Evolutionary conservation across 2,888 invertebrate species (phyloP).

Genomic region (Ormyrus nitidulus): DNA sequence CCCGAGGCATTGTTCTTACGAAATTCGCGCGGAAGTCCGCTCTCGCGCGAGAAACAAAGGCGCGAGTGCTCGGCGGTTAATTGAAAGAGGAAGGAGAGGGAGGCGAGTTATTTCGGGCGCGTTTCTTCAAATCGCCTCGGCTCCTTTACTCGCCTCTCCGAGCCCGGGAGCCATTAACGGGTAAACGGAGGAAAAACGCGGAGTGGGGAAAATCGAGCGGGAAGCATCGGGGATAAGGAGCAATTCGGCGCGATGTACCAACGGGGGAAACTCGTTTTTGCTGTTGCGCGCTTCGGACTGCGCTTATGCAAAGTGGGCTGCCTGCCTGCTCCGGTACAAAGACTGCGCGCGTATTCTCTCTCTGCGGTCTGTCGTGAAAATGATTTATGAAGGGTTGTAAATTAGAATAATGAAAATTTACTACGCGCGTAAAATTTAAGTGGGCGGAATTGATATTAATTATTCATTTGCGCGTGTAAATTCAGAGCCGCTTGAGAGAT

Average conservation of each 20-base stretch:
- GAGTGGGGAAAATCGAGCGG: conserved; percentile 23
- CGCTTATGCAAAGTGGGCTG: too few relatives aligned
- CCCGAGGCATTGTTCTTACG: neutral
- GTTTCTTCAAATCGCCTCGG: conserved; percentile 24
- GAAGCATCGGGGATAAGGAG: neutral
- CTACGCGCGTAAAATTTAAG: too few relatives aligned
- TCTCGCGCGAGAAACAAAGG: neutral
- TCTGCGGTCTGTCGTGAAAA: too few relatives aligned
- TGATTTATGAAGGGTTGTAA: too few relatives aligned
- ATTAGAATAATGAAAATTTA: too few relatives aligned
- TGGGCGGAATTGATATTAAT: too few relatives aligned
- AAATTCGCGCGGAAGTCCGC: neutral
- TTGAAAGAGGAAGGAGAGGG: conserved; percentile 13
- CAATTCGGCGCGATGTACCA: neutral
- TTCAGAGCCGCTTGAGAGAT: too few relatives aligned
- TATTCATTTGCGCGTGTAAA: too few relatives aligned
- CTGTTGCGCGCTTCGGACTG: too few relatives aligned
- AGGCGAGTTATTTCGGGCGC: conserved; percentile 1
- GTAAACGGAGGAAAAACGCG: neutral
- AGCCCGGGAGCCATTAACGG: neutral
- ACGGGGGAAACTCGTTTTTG: neutral
- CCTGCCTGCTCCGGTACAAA: too few relatives aligned
- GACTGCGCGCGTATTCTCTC: too few relatives aligned
- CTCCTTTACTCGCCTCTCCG: conserved; percentile 10
- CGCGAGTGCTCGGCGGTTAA: conserved; percentile 23